Evolutionary conservation across 1,140 invertebrate genomes (phyloP).

Genomic region (Zophobas atratus): DNA sequence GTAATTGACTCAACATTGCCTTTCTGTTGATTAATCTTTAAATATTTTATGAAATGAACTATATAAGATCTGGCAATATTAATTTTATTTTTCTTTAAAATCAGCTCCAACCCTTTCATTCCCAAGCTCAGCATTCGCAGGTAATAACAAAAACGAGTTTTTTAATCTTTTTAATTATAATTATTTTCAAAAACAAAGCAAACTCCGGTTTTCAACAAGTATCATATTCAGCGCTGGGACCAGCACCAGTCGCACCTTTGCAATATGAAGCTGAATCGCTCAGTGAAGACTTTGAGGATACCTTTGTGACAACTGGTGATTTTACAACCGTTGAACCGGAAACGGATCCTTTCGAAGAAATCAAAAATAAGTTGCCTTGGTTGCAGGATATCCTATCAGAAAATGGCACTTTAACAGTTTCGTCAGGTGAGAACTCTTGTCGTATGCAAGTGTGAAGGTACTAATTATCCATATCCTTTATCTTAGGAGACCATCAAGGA

Average conservation of each 20-base stretch:
- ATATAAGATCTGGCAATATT: not conserved
- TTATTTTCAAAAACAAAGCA: too few relatives aligned
- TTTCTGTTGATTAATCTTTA: too few relatives aligned
- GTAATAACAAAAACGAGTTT: not conserved
- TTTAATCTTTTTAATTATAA: too few relatives aligned
- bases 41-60: too few relatives aligned
- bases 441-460: too few relatives aligned
- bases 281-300: not conserved
- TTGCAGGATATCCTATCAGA: conserved; percentile 49
- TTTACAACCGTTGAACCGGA: not conserved
- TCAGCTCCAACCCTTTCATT: conserved; percentile 5
- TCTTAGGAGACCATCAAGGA: too few relatives aligned
- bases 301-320: not conserved
- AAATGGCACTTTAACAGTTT: conserved; percentile 51
- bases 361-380: conserved; percentile 55
- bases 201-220: not conserved
- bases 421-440: conserved; percentile 48
- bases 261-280: not conserved
- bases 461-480: too few relatives aligned
- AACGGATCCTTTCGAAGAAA: conserved; percentile 22
- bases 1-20: too few relatives aligned
- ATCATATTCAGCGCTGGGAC: not conserved
- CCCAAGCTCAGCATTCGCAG: not conserved
- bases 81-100: not conserved
- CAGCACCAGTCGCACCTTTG: not conserved